Evolutionary conservation across 2,113 vertebrate species (phyloP), one percentile per base, ranked within the genome.

Genomic region (Indicator indicator): DNA sequence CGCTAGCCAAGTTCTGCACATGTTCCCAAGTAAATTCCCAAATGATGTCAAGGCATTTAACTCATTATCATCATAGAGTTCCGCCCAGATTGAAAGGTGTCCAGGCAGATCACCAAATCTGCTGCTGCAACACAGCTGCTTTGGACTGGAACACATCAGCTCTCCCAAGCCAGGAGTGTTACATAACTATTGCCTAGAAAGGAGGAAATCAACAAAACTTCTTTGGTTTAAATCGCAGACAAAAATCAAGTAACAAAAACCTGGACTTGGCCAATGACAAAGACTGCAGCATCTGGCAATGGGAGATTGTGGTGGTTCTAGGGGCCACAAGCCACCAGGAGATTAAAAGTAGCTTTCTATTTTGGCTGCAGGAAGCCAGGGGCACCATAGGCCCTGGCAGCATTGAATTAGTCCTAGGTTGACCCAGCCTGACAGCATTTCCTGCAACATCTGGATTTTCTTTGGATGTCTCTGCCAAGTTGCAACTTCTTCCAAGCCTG

Each of bases 401-500:
- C 48, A 64, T 33, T 65, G 69, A 74, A 63, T 88, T 86, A 94
- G 76, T 78, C 67, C 93, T 83, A 72, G 48, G 40, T 0, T 95
- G 83, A 93, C 91, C 82, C 72, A 70, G 73, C 40, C 89, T 90
- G 79, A 95, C 62, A 86, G 58, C 52, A 75, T 50, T 88, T 95
- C 83, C 88, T 91, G 76, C 33, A 42, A 72, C 96, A 94, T 93
- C 91, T 97, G 95, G 88, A 74, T 91, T 63, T 88, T 84, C 86
- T 95, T 95, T 46, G 69, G 27, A 72, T 67, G 12, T 20, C 40
- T 86, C 70, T 55, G 79, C 83, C 77, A 86, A 90, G 86, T 6
- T 90, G 73, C 70, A 93, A 38, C 83, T 90, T 86, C 88, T 90
- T 93, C 93, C 93, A 94, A 88, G 65, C 20, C 44, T 83, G 63